Base-by-base conservation (phyloP, 2,797 vertebrate genomes). In the Lophius americanus region DNA sequence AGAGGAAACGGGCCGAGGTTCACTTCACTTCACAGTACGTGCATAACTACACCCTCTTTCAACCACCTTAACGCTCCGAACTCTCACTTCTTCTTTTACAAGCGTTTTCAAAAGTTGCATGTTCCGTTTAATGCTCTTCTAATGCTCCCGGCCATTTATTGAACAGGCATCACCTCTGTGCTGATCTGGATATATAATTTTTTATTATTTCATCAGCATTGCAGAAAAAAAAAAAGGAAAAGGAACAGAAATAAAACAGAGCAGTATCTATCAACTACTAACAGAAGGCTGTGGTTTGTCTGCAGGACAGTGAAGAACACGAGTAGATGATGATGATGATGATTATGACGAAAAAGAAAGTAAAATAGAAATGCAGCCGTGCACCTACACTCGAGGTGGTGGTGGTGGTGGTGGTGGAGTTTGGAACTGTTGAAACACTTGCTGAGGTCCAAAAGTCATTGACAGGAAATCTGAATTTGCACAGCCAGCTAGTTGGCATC, bases 161-260 rank as follows among this genome's bases (percentile, higher is more conserved):
- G 70, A 94, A 91, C 85, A 93, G 76, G 79, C 73, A 65, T 70
- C 79, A 87, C 82, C 80, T 84, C 79, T 60, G 60, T 68, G 61
- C 78, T 85, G 78, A 90, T 89, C 85, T 92, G 88, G 85, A 93
- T 91, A 90, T 85, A 87, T 76, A 69, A 23, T 91, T 84, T 91
- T 90, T 91, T 92, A 87, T 92, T 93, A 85, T 89, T 90, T 90
- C 76, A 88, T 90, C 89, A 91, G 89, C 91, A 93, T 90, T 92
- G 90, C 90, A 93, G 87, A 88, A 85, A 48, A 57, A 71, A 64
- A 65, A 50, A 51, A 49, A 70, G 62, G 63, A 51, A 51, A 51
- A 3, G 65, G 64, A 66, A 82, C 66, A 84, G 76, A 84, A 82
- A 63, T 60, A 53, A 87, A 91, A 89, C 62, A 86, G 23, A 23